Conservation (phyloP, 2,113 vertebrate species). For the Tichodroma muraria region DNA sequence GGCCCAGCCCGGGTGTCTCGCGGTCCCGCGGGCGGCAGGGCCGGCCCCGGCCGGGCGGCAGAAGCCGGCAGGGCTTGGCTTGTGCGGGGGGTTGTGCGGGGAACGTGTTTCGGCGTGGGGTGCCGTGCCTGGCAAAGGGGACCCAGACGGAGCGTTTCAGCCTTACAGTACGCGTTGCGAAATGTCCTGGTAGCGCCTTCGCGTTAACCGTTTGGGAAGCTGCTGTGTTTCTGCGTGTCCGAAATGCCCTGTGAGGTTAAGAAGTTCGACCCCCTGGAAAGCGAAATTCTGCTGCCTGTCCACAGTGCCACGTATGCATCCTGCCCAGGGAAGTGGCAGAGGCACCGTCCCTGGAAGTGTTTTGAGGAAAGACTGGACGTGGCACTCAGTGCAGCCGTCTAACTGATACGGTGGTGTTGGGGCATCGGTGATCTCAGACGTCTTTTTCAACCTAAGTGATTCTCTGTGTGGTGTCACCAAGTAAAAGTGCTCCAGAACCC, state of each 20-base stretch:
- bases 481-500: neutral
- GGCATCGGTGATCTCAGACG: neutral
- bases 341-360: neutral
- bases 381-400: neutral
- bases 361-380: neutral
- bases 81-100: rapidly evolving
- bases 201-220: rapidly evolving
- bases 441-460: neutral
- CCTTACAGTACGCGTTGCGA: rapidly evolving
- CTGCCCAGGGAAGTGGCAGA: neutral
- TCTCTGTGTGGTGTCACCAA: neutral
- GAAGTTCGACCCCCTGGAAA: neutral
- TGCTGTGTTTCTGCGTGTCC: too few species aligned
- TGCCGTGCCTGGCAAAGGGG: neutral
- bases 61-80: neutral
- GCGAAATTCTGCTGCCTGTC: neutral
- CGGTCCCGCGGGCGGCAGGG: neutral
- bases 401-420: neutral
- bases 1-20: neutral
- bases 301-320: neutral
- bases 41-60: neutral
- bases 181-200: neutral
- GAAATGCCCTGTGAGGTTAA: rapidly evolving
- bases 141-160: rapidly evolving
- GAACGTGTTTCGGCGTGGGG: neutral